phyloP scores from a whole-genome alignment of 1,140 invertebrate genomes.

The Caerostris extrusa region DNA sequence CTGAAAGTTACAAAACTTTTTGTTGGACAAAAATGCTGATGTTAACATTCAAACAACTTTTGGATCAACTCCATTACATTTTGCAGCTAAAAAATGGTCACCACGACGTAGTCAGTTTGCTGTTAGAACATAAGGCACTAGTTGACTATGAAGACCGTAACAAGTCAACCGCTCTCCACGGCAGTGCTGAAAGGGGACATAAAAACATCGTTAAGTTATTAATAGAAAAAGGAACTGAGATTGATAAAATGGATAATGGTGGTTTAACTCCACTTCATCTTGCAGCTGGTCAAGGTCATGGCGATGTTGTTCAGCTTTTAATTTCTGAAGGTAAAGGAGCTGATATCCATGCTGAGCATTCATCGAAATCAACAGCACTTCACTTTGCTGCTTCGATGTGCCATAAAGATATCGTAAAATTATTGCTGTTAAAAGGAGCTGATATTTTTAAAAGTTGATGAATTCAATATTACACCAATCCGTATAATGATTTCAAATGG shows the following conservation, averaged over 20 bases:
- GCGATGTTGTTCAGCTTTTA: slow-evolving; percentile 37
- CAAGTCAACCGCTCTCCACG: neutral
- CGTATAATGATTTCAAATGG: neutral
- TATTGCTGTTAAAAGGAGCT: slow-evolving; percentile 81
- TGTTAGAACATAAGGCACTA: neutral
- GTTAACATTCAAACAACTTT: neutral
- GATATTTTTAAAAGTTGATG: slow-evolving; percentile 74
- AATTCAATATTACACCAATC: neutral
- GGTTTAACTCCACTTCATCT: slow-evolving; percentile 80
- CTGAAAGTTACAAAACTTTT: neutral
- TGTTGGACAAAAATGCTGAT: neutral
- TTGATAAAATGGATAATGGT: slow-evolving; percentile 13
- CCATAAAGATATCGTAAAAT: slow-evolving; percentile 81
- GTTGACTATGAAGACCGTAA: neutral
- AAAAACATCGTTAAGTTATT: neutral
- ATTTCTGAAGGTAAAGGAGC: slow-evolving; percentile 32
- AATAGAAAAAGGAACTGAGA: neutral
- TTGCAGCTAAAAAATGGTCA: neutral
- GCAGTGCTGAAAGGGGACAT: neutral
- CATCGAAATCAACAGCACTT: neutral
- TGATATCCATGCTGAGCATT: neutral
- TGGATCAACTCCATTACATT: neutral
- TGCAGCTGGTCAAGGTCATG: slow-evolving; percentile 80
- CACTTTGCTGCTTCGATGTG: slow-evolving; percentile 82
- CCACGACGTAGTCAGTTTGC: neutral